Conservation (phyloP, 2,113 vertebrate species). For the Bettongia penicillata region DNA sequence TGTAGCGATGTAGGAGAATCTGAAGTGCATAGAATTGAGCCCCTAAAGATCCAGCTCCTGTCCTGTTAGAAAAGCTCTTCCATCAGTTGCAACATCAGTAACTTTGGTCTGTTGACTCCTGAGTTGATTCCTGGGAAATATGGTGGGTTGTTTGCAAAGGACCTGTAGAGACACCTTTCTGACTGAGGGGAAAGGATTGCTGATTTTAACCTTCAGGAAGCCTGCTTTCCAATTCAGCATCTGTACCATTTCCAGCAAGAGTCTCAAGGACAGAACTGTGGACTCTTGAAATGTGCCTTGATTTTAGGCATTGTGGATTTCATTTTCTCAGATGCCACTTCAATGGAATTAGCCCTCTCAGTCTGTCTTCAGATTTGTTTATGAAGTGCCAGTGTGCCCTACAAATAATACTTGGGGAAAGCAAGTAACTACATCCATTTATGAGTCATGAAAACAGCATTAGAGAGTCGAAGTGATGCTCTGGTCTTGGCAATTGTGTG, state of each 20-base stretch:
- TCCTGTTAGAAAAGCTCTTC: slow-evolving; percentile 37
- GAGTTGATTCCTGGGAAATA: neutral
- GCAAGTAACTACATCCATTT: slow-evolving; percentile 15
- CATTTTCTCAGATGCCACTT: slow-evolving; percentile 1
- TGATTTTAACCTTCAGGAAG: neutral
- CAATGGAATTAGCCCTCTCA: slow-evolving; percentile 45
- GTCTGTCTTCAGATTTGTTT: slow-evolving; percentile 35
- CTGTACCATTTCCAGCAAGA: neutral
- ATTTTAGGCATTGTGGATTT: neutral
- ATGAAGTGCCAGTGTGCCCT: slow-evolving; percentile 47
- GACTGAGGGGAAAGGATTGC: neutral
- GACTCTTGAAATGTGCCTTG: neutral
- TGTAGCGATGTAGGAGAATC: slow-evolving; percentile 48
- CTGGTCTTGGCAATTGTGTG: neutral
- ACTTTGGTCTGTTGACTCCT: slow-evolving; percentile 48
- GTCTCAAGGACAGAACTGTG: neutral
- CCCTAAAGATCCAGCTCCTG: slow-evolving; percentile 57
- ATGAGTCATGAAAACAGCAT: slow-evolving; percentile 5
- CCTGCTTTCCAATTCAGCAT: neutral
- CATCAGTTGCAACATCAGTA: neutral
- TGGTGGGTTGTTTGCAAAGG: neutral
- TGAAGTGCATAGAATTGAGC: slow-evolving; percentile 67
- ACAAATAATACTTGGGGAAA: slow-evolving; percentile 53
- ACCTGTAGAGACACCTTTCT: neutral
- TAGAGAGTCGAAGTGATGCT: neutral